phyloP scores from a whole-genome alignment of 2,113 vertebrate genomes.

The Tenrec ecaudatus region DNA sequence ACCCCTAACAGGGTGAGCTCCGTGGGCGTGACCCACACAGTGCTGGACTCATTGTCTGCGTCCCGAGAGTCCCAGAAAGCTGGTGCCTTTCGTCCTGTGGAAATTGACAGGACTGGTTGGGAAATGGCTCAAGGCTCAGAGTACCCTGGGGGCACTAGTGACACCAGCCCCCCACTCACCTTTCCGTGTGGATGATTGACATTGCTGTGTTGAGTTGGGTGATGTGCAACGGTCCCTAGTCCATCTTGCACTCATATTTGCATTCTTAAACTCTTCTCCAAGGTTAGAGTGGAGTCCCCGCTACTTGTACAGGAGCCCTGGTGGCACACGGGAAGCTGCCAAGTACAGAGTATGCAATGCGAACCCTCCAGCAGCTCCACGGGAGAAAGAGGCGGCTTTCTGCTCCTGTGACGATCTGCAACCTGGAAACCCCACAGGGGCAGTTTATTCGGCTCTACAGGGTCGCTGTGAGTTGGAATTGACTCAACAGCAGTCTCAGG shows the following conservation, averaged over 20 bases:
- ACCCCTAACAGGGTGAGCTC: neutral
- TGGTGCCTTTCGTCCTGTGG: no score
- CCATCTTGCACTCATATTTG: neutral
- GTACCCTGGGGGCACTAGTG: neutral
- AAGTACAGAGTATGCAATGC: no score
- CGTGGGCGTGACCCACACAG: neutral
- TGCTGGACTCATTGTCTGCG: neutral
- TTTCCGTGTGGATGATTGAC: neutral
- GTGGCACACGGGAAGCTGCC: no score
- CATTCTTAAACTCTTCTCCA: neutral
- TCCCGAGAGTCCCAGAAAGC: no score
- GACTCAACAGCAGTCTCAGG: no score
- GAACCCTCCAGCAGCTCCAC: no score
- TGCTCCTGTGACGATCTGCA: no score
- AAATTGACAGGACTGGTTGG: neutral
- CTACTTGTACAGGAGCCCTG: no score
- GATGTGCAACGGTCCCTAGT: neutral
- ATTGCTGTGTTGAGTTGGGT: neutral
- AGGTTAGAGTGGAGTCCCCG: neutral
- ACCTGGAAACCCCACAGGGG: no score
- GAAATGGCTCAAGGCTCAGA: constrained; percentile 21
- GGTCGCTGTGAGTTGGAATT: no score
- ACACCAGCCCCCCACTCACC: neutral
- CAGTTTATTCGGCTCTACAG: no score
- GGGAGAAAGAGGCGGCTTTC: no score